Evolutionary conservation across 1,140 invertebrate species (phyloP), one percentile per base, ranked within the genome.

Genomic region (Bactericera cockerelli): DNA sequence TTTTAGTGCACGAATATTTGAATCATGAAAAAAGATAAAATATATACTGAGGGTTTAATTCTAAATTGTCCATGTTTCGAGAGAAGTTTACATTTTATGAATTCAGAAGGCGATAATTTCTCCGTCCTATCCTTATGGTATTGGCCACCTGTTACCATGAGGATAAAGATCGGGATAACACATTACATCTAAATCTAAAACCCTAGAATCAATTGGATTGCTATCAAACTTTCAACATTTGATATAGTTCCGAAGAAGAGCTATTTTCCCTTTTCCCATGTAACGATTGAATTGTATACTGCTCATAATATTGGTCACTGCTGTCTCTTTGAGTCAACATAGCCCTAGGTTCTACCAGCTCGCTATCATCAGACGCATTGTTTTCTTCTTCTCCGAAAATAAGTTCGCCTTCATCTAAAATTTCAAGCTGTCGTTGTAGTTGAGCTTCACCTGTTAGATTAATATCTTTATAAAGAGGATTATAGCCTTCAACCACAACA

Each of bases 81-180:
- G 62, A 59, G 62, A 36, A 68, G 63, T 55, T 28, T 61, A 31
- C 22, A 10, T 63, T 69, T 67, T 4, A 66, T 67, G 39, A 63
- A 70, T 49, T 49, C 42, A 16, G 42, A 6, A 4, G 42, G n/a
- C 22, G 42, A 10, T 4, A 49, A 16, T 16, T 16, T 19, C n/a
- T 10, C 42, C 4, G 8, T 6, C 3, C 42, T 4, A 8, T 49
- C 19, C n/a, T n/a, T n/a, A 19, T 19, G 22, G 22, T 6, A 49
- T 49, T 49, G 42, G 3, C 42, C 42, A 22, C 3, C 4, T 10
- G 3, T 4, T n/a, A 66, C 56, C 24, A 65, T 39, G 19, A 54
- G n/a, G 1, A 60, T 38, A 63, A 21, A 66, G 59, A 67, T 70
- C 63, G 16, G 68, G 66, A 61, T 66, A 70, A 66, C 66, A 70